Evolutionary conservation across 2,113 vertebrate species (phyloP).

Genomic region (Tinamus guttatus): DNA sequence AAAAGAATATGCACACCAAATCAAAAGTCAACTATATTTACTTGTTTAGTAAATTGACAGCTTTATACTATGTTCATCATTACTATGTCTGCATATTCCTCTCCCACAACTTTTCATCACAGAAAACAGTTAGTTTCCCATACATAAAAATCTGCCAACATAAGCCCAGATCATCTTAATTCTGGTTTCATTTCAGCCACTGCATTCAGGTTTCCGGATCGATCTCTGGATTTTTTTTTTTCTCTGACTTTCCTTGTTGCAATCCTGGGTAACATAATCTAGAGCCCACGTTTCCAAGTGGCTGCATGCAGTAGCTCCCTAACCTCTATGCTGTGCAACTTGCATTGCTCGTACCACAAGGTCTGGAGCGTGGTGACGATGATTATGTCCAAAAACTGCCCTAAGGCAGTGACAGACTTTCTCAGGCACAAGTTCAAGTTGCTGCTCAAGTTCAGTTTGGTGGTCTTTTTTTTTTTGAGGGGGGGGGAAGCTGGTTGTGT

Average conservation of each 20-base stretch:
- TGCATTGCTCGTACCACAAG: background rate
- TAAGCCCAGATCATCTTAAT: background rate
- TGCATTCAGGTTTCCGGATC: background rate
- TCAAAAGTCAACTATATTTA: background rate
- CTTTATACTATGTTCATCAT: background rate
- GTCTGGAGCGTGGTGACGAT: background rate
- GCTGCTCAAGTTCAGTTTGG: background rate
- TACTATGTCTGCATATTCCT: background rate
- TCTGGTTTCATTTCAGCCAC: background rate
- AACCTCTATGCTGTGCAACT: background rate
- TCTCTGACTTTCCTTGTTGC: fast-evolving
- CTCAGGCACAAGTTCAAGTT: background rate
- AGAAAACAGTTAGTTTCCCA: background rate
- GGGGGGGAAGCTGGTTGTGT: background rate
- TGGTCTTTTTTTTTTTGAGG: background rate
- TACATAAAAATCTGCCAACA: fast-evolving
- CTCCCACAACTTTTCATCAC: background rate
- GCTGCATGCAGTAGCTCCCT: background rate
- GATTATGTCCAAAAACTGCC: background rate
- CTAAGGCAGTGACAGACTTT: background rate
- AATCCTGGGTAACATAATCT: background rate
- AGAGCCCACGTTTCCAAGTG: background rate
- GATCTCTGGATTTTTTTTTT: background rate
- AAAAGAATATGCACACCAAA: background rate
- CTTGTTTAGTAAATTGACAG: background rate